phyloP scores from a whole-genome alignment of 2,797 vertebrate species.

The Acanthornis magna region DNA sequence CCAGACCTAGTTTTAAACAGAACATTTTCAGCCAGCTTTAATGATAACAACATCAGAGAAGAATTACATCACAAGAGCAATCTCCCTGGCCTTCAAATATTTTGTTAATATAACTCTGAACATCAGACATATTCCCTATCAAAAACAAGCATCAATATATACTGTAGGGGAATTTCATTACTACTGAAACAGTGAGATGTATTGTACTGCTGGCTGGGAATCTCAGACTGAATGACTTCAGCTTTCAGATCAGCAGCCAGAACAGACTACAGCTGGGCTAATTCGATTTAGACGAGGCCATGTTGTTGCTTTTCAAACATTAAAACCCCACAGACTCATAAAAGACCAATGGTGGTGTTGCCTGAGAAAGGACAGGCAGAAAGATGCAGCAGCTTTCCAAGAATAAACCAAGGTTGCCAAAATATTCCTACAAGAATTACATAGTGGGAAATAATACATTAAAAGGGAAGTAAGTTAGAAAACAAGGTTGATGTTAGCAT shows the following conservation, averaged over 20 bases:
- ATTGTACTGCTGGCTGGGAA: conserved; percentile 11
- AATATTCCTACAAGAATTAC: background rate
- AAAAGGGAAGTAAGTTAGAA: background rate
- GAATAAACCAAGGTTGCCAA: background rate
- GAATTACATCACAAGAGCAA: conserved; percentile 17
- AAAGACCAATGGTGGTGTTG: background rate
- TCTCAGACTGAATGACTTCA: conserved; percentile 19
- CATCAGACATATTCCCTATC: conserved; percentile 42
- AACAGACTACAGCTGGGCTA: conserved; percentile 35
- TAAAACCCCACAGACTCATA: background rate
- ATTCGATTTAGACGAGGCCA: conserved; percentile 1
- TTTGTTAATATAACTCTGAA: conserved; percentile 34
- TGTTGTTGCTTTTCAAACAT: background rate
- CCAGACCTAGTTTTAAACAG: background rate
- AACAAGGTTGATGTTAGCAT: background rate
- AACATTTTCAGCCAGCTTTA: conserved; percentile 20
- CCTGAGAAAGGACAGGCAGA: background rate
- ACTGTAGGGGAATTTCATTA: conserved; percentile 32
- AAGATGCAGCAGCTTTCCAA: background rate
- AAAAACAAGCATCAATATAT: conserved; percentile 42
- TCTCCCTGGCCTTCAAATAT: conserved; percentile 31
- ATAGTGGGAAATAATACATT: background rate
- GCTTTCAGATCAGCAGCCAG: conserved; percentile 37
- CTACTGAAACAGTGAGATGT: background rate
- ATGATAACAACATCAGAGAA: conserved; percentile 38